Percentiles rank a stretch among this genome's conserved stretches.
phyloP scores from a whole-genome alignment of 2,888 invertebrate species.

The Eurytoma adleriae region DNA sequence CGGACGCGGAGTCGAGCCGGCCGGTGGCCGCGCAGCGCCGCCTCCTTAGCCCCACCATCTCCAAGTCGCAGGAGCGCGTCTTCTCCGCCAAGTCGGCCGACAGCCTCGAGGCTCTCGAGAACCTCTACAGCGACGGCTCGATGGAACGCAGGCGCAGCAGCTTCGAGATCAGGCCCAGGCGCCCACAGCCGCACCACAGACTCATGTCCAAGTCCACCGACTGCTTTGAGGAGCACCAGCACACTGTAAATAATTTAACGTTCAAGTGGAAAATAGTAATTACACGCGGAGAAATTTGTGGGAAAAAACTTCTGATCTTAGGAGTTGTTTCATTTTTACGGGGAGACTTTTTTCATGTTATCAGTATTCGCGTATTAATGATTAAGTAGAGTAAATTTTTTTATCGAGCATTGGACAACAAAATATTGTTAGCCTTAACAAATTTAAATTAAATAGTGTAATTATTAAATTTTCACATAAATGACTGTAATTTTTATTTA shows the following conservation, averaged over 20 bases:
- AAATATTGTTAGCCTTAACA: no score
- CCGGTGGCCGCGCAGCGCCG: constrained; percentile 63
- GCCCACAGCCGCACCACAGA: constrained; percentile 58
- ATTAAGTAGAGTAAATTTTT: no score
- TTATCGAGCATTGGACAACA: no score
- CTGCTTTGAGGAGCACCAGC: constrained; percentile 63
- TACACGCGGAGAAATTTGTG: no score
- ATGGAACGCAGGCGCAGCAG: constrained; percentile 66
- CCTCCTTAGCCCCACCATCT: constrained; percentile 61
- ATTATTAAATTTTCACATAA: no score
- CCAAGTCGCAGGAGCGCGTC: constrained; percentile 69
- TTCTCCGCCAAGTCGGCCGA: constrained; percentile 68
- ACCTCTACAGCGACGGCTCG: constrained; percentile 60
- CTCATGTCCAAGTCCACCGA: constrained; percentile 72
- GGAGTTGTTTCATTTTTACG: no score
- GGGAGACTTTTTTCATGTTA: no score
- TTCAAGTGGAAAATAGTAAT: no score
- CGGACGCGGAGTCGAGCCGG: constrained; percentile 62
- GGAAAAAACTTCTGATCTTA: no score
- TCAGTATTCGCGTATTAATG: no score
- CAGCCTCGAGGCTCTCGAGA: constrained; percentile 69
- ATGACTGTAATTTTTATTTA: no score
- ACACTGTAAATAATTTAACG: not conserved
- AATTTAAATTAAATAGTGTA: no score
- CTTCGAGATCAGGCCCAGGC: constrained; percentile 63